Percentiles rank a stretch among this genome's conserved stretches.
Evolutionary conservation across 2,113 vertebrate species (phyloP).

Genomic region (Sylvicapra grimmia): DNA sequence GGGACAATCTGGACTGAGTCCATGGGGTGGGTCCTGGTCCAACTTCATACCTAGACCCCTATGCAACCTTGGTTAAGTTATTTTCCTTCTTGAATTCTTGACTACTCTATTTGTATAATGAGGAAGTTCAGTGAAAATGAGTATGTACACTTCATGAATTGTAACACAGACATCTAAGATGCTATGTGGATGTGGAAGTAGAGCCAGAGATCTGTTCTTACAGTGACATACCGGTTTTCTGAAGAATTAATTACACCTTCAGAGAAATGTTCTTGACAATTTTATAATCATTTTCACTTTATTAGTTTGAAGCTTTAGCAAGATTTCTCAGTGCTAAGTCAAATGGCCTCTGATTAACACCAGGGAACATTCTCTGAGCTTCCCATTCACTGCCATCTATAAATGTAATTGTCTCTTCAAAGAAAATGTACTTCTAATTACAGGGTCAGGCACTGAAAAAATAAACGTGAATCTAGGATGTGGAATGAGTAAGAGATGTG

Average conservation of each 20-base stretch:
- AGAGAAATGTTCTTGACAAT: constrained; percentile 24
- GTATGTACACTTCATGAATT: neutral
- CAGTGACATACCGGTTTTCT: neutral
- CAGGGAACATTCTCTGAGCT: constrained; percentile 37
- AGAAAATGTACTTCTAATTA: constrained; percentile 54
- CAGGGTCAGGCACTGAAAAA: constrained; percentile 33
- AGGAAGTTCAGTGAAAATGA: neutral
- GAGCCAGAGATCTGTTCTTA: neutral
- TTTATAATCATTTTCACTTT: constrained; percentile 57
- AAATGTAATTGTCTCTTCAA: constrained; percentile 52
- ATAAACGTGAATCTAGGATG: constrained; percentile 21
- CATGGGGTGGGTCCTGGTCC: too few relatives aligned
- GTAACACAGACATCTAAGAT: neutral
- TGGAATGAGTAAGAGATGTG: constrained; percentile 26
- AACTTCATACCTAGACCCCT: neutral
- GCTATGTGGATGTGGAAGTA: neutral
- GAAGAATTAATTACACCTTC: constrained; percentile 28
- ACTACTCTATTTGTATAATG: neutral
- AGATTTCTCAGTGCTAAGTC: constrained; percentile 44
- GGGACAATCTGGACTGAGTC: neutral
- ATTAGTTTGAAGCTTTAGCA: constrained; percentile 58
- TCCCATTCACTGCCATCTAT: constrained; percentile 13
- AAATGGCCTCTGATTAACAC: constrained; percentile 51
- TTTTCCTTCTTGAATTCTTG: neutral
- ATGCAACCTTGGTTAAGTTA: neutral